These are phyloP conservation scores for Brachionus calyciflorus DNA, from an alignment of 1,140 invertebrate species.

Conservation along the genomic window DNA sequence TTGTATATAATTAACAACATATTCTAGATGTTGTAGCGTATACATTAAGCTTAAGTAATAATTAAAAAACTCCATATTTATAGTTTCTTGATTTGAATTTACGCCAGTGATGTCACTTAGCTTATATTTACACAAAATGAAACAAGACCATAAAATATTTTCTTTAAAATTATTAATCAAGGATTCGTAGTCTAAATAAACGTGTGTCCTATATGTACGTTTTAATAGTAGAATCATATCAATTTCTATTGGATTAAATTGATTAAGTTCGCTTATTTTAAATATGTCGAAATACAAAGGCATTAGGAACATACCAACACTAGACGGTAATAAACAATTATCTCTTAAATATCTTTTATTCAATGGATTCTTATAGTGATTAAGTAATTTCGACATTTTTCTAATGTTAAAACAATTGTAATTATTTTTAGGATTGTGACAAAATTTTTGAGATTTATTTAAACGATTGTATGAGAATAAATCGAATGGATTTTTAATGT, in stretches of 20 bases:
- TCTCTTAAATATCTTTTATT: background rate
- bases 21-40: slow-evolving; percentile 19
- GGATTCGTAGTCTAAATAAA: slow-evolving; percentile 3
- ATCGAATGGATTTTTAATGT: slow-evolving; percentile 35
- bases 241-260: background rate
- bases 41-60: slow-evolving; percentile 20
- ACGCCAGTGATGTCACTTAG: background rate
- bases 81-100: background rate
- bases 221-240: slow-evolving; percentile 13
- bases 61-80: slow-evolving; percentile 5
- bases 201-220: background rate
- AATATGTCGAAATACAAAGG: slow-evolving; percentile 42
- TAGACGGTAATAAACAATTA: background rate
- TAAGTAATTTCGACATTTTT: slow-evolving; percentile 10
- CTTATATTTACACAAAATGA: slow-evolving; percentile 29
- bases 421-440: background rate
- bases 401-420: slow-evolving; percentile 22
- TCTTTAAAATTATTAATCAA: slow-evolving; percentile 30
- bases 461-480: slow-evolving; percentile 13
- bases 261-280: background rate
- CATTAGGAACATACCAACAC: slow-evolving; percentile 28
- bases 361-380: slow-evolving; percentile 2
- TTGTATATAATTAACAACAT: slow-evolving; percentile 11
- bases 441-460: background rate
- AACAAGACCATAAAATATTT: slow-evolving; percentile 43